Evolutionary conservation across 2,888 invertebrate species (phyloP).

Genomic region (Tuberolachnus salignus): DNA sequence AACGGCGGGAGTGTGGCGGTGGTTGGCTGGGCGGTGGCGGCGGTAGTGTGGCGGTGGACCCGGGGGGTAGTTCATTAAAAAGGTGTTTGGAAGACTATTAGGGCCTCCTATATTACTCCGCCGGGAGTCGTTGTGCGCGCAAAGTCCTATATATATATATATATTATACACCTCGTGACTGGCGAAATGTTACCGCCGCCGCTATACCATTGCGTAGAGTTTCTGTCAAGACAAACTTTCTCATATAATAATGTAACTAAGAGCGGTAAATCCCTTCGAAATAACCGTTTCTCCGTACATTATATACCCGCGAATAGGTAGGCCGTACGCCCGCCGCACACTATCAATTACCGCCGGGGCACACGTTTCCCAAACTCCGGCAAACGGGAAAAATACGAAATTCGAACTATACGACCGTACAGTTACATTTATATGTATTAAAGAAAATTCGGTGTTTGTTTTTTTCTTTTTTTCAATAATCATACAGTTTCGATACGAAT

Average conservation of each 20-base stretch:
- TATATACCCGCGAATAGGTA: too few species aligned
- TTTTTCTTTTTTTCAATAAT: too few species aligned
- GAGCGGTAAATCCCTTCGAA: constrained; percentile 38
- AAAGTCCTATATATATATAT: constrained; percentile 29
- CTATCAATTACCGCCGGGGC: constrained; percentile 12
- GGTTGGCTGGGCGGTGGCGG: not conserved
- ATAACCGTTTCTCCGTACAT: constrained; percentile 17
- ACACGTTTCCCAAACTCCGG: not conserved
- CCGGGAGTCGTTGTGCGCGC: constrained; percentile 64
- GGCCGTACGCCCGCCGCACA: too few species aligned
- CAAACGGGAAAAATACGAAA: not conserved
- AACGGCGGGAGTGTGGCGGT: not conserved
- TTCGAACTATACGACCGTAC: not conserved
- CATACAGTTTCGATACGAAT: too few species aligned
- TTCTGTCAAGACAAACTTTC: constrained; percentile 53
- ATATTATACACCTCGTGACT: constrained; percentile 36
- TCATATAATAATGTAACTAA: constrained; percentile 38
- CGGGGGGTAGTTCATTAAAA: constrained; percentile 72
- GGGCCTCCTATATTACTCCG: constrained; percentile 69
- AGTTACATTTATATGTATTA: too few species aligned
- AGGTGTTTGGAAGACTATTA: constrained; percentile 76
- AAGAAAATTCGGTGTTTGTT: too few species aligned
- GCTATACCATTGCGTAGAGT: not conserved
- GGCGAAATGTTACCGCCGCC: constrained; percentile 41
- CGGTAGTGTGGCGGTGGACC: constrained; percentile 21